These are phyloP conservation scores for Calliphora vomitoria DNA, from an alignment of 2,888 invertebrate genomes.

Conservation along the genomic window DNA sequence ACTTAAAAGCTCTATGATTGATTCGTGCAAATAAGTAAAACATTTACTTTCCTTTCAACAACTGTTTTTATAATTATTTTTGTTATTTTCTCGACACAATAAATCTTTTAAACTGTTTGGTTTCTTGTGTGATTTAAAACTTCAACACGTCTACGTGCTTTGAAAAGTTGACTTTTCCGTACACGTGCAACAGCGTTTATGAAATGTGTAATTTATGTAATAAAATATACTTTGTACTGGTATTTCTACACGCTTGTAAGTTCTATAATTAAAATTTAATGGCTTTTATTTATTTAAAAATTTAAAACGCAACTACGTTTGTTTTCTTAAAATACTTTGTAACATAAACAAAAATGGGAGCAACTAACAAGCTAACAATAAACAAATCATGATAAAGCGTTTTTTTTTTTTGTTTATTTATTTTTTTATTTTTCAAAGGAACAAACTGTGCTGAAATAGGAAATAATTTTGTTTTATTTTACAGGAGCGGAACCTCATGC, in stretches of 20 bases:
- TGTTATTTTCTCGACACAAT: too few relatives aligned
- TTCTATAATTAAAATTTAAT: conserved; percentile 37
- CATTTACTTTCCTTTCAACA: too few relatives aligned
- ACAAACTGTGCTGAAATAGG: not conserved
- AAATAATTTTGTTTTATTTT: not conserved
- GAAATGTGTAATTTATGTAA: not conserved
- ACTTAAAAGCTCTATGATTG: too few relatives aligned
- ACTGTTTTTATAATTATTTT: too few relatives aligned
- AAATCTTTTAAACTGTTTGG: conserved; percentile 11
- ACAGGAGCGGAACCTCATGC: not conserved
- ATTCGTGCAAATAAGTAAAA: too few relatives aligned
- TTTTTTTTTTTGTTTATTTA: not conserved
- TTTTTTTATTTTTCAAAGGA: not conserved
- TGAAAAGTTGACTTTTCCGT: not conserved
- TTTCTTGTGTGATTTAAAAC: not conserved
- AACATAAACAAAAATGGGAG: not conserved
- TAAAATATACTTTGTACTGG: not conserved
- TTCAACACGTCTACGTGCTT: conserved; percentile 1
- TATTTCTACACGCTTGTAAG: not conserved
- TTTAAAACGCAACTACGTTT: not conserved
- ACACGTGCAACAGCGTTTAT: not conserved
- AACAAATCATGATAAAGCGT: conserved; percentile 5
- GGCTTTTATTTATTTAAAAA: conserved; percentile 5
- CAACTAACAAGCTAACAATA: not conserved
- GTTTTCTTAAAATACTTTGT: not conserved